Evolutionary conservation across 2,113 vertebrate species (phyloP).

Genomic region (Microtus ochrogaster): DNA sequence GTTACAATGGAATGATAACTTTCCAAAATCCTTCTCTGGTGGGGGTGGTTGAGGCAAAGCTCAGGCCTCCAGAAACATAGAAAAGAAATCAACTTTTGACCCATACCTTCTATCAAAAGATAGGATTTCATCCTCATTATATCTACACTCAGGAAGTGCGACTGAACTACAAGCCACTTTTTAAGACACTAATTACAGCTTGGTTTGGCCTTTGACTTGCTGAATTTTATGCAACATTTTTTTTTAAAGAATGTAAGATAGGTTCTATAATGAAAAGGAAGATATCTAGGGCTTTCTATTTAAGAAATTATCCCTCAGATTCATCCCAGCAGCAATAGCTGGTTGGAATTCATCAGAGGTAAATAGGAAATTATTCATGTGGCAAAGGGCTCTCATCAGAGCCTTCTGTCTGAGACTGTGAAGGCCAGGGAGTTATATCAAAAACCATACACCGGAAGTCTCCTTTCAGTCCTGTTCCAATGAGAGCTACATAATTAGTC

Average conservation of each 20-base stretch:
- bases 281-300: background rate
- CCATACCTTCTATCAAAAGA: background rate
- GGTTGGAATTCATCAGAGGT: background rate
- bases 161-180: background rate
- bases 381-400: background rate
- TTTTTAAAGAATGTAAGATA: background rate
- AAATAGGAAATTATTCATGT: background rate
- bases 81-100: background rate
- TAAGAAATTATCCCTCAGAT: background rate
- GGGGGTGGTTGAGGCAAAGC: background rate
- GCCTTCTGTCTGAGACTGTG: background rate
- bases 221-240: background rate
- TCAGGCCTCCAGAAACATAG: background rate
- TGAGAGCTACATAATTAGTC: constrained; percentile 38
- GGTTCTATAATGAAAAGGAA: background rate
- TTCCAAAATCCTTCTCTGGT: background rate
- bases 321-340: background rate
- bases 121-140: background rate
- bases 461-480: constrained; percentile 32
- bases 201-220: background rate
- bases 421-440: constrained; percentile 9
- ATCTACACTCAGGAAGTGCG: background rate
- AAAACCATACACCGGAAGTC: background rate
- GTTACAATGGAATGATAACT: background rate
- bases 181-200: background rate